Evolutionary conservation across 2,797 vertebrate species (phyloP).

Genomic region (Tachyglossus aculeatus): DNA sequence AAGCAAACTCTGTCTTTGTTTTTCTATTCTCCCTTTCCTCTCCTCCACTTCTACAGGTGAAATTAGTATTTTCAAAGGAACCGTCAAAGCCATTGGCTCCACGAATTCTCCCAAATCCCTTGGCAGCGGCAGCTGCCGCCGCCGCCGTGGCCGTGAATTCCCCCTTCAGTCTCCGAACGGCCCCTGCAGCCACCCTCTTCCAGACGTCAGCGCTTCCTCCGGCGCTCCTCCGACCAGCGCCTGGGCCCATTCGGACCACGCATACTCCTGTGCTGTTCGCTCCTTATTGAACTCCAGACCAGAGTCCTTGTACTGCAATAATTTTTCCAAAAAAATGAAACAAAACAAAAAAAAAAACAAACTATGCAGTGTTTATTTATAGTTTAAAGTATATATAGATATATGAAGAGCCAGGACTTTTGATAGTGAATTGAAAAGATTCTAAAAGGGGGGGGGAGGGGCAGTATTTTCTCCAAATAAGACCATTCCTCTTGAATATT

Average conservation of each 20-base stretch:
- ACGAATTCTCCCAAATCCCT: slow-evolving; percentile 86
- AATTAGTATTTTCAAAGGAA: slow-evolving; percentile 88
- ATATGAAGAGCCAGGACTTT: slow-evolving; percentile 81
- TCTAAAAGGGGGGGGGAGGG: slow-evolving; percentile 56
- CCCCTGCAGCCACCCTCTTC: slow-evolving; percentile 85
- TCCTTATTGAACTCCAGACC: slow-evolving; percentile 85
- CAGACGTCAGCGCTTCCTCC: slow-evolving; percentile 87
- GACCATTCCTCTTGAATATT: slow-evolving; percentile 74
- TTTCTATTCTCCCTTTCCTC: slow-evolving; percentile 32
- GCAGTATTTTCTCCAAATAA: slow-evolving; percentile 74
- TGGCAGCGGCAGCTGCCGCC: slow-evolving; percentile 83
- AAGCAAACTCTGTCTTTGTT: slow-evolving; percentile 36
- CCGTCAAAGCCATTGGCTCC: slow-evolving; percentile 83
- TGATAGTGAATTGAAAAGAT: slow-evolving; percentile 76
- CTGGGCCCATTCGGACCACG: slow-evolving; percentile 93
- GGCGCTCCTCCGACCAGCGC: slow-evolving; percentile 90
- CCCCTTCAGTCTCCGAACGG: slow-evolving; percentile 85
- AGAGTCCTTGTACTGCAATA: slow-evolving; percentile 88
- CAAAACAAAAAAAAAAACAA: slow-evolving; percentile 80
- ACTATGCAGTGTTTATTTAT: slow-evolving; percentile 96
- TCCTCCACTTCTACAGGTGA: slow-evolving; percentile 79
- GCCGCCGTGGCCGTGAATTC: slow-evolving; percentile 83
- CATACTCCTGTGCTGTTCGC: slow-evolving; percentile 94
- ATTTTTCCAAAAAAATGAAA: slow-evolving; percentile 77
- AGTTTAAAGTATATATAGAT: slow-evolving; percentile 79